phyloP scores from a whole-genome alignment of 2,888 invertebrate genomes.

The Eutolmus rufibarbis region DNA sequence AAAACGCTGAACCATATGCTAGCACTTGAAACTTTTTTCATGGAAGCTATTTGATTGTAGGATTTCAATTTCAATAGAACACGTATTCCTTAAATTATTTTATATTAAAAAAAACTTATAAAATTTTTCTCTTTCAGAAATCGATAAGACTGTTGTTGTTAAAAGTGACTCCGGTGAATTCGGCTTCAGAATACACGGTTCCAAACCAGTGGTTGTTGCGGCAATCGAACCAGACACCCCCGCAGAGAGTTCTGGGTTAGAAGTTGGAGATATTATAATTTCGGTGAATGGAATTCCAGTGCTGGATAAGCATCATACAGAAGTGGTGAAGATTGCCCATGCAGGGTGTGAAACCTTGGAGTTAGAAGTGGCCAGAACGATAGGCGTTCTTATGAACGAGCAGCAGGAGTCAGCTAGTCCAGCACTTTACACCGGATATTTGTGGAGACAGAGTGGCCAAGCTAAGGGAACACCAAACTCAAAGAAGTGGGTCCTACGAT shows the following conservation, averaged over 20 bases:
- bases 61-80: not conserved
- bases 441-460: constrained; percentile 76
- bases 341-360: constrained; percentile 85
- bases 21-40: not conserved
- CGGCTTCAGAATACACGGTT: constrained; percentile 94
- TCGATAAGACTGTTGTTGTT: constrained; percentile 86
- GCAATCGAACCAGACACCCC: constrained; percentile 94
- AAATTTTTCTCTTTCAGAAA: constrained; percentile 67
- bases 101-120: not conserved
- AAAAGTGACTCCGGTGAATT: constrained; percentile 87
- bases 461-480: constrained; percentile 66
- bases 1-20: not conserved
- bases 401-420: constrained; percentile 70
- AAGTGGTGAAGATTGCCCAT: constrained; percentile 91
- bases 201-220: constrained; percentile 94
- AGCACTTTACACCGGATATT: constrained; percentile 76
- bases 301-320: constrained; percentile 90
- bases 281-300: constrained; percentile 91
- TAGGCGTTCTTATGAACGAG: constrained; percentile 76
- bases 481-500: constrained; percentile 83
- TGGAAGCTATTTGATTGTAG: not conserved
- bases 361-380: constrained; percentile 87
- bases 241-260: constrained; percentile 88
- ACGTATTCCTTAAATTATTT: too few relatives aligned
- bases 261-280: constrained; percentile 93